Conservation (phyloP, 64 coral and sea anemone species). For the Trachythela sp. region DNA sequence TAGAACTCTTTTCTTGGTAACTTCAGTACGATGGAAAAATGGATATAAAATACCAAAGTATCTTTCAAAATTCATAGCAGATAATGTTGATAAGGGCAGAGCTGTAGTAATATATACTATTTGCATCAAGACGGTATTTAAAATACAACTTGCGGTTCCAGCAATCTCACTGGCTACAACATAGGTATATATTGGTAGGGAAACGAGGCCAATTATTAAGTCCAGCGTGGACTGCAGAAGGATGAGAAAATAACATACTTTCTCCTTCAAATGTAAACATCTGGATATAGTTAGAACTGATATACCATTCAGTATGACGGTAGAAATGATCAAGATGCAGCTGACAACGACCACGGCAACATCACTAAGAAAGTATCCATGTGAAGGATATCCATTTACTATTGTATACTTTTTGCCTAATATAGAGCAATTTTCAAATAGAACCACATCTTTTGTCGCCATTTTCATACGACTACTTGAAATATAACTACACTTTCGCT, state of each 20-base stretch:
- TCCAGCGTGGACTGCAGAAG: background rate
- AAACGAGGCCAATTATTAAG: background rate
- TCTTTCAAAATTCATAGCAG: background rate
- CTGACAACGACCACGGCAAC: no score
- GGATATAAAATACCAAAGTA: background rate
- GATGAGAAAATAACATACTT: background rate
- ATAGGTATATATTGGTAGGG: background rate
- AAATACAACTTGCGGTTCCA: background rate
- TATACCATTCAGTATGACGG: background rate
- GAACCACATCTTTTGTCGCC: no score
- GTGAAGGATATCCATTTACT: no score
- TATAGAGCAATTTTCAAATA: no score
- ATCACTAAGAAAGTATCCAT: no score
- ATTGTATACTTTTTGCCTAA: no score
- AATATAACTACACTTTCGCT: no score
- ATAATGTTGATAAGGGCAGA: background rate
- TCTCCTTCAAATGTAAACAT: background rate
- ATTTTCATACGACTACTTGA: no score
- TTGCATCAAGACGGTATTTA: background rate
- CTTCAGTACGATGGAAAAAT: background rate
- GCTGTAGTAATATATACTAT: background rate
- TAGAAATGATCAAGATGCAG: background rate
- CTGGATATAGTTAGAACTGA: background rate
- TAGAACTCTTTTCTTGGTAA: background rate
- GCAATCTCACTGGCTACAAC: background rate